phyloP scores from a whole-genome alignment of 2,113 vertebrate species.

The Menura novaehollandiae region DNA sequence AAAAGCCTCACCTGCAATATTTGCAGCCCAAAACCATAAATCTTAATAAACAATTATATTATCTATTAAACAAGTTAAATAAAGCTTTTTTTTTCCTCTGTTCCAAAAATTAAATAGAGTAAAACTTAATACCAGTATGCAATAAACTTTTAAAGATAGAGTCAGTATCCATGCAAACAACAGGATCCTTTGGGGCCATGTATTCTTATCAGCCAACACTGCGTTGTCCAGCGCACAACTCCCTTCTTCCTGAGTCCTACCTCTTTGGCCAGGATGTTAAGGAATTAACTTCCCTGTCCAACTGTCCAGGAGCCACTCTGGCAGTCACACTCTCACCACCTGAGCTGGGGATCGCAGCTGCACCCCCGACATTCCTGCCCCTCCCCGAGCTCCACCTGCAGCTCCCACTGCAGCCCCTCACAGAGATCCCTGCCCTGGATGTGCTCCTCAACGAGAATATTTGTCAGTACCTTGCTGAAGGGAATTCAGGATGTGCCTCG shows the following conservation, averaged over 20 bases:
- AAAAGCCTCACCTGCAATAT: not conserved
- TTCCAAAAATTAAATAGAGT: not conserved
- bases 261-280: not conserved
- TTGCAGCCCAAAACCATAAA: not conserved
- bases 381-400: not conserved
- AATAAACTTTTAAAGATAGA: not conserved
- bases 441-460: fast-evolving
- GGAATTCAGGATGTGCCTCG: not conserved
- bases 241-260: not conserved
- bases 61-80: not conserved
- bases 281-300: not conserved
- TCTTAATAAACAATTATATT: not conserved
- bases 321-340: too few species aligned
- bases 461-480: not conserved
- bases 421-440: not conserved
- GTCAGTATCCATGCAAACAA: not conserved
- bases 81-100: not conserved
- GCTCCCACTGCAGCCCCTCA: not conserved
- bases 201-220: not conserved
- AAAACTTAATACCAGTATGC: not conserved
- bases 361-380: not conserved
- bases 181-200: not conserved
- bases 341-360: not conserved
- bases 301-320: not conserved
- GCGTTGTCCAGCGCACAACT: not conserved